phyloP scores from a whole-genome alignment of 1,140 invertebrate genomes.

The Sweltsa coloradensis region DNA sequence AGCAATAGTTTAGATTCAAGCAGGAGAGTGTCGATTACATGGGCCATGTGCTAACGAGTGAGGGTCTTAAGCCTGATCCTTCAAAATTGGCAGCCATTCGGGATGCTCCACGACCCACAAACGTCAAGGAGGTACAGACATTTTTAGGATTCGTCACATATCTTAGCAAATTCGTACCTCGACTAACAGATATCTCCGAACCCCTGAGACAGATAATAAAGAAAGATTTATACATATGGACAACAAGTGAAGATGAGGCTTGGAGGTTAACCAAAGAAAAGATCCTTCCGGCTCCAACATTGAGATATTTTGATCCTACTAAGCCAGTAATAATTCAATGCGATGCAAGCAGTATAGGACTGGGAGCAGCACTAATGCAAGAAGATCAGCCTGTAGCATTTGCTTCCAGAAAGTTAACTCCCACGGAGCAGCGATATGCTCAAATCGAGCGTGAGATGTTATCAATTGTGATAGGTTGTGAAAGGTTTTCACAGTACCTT shows the following conservation, averaged over 20 bases:
- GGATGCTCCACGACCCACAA: constrained; percentile 22
- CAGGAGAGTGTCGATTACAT: background rate
- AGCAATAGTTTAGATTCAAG: constrained; percentile 1
- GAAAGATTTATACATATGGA: constrained; percentile 17
- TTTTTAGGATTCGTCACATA: constrained; percentile 28
- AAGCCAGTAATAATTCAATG: constrained; percentile 16
- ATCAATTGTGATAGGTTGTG: constrained; percentile 18
- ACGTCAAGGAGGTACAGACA: constrained; percentile 21
- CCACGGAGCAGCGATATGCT: constrained; percentile 20
- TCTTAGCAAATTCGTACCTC: constrained; percentile 19
- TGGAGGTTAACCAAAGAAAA: too few relatives aligned
- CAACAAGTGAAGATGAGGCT: constrained; percentile 6
- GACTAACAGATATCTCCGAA: constrained; percentile 12
- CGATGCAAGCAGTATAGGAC: constrained; percentile 6
- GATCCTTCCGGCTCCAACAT: too few relatives aligned
- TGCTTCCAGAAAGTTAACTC: constrained; percentile 19
- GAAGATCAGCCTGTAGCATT: constrained; percentile 26
- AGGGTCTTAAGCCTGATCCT: constrained; percentile 23
- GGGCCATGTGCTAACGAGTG: background rate
- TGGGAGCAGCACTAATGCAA: constrained; percentile 18
- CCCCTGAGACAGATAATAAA: constrained; percentile 15
- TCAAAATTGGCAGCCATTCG: constrained; percentile 26
- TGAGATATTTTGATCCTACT: constrained; percentile 19
- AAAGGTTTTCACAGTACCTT: constrained; percentile 20
- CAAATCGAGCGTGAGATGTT: constrained; percentile 19